Conservation (phyloP, 2,888 invertebrate genomes). For the Chrysotoxum bicinctum region DNA sequence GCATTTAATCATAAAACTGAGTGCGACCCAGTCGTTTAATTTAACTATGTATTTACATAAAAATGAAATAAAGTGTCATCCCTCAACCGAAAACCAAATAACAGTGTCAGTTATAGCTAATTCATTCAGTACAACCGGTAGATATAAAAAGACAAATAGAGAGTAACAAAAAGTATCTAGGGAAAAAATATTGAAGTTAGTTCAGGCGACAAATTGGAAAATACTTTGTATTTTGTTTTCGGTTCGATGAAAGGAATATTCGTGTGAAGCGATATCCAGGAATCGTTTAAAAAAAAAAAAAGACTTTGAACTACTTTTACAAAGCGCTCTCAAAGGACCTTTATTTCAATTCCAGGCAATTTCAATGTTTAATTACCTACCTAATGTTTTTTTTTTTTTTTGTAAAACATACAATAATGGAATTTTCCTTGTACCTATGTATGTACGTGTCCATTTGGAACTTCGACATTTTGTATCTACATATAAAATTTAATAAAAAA, state of each 20-base stretch:
- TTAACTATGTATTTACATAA: too few species aligned
- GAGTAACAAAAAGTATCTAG: slow-evolving; percentile 19
- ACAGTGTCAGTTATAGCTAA: slow-evolving; percentile 10
- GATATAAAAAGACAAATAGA: slow-evolving; percentile 12
- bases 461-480: background rate
- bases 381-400: background rate
- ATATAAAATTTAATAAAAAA: background rate
- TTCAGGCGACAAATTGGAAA: slow-evolving; percentile 69
- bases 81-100: slow-evolving; percentile 25
- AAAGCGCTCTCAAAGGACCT: background rate
- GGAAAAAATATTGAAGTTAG: slow-evolving; percentile 52
- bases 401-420: background rate
- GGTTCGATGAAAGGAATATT: slow-evolving; percentile 20
- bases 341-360: background rate
- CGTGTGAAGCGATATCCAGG: background rate
- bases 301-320: background rate
- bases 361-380: background rate
- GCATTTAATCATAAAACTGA: too few species aligned
- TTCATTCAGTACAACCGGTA: slow-evolving; percentile 40
- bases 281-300: background rate
- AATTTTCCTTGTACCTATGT: background rate
- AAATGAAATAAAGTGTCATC: slow-evolving; percentile 6
- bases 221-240: slow-evolving; percentile 61
- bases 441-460: background rate
- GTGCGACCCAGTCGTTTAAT: too few species aligned